Evolutionary conservation across 2,113 vertebrate species (phyloP).

Genomic region (Pelodiscus sinensis): DNA sequence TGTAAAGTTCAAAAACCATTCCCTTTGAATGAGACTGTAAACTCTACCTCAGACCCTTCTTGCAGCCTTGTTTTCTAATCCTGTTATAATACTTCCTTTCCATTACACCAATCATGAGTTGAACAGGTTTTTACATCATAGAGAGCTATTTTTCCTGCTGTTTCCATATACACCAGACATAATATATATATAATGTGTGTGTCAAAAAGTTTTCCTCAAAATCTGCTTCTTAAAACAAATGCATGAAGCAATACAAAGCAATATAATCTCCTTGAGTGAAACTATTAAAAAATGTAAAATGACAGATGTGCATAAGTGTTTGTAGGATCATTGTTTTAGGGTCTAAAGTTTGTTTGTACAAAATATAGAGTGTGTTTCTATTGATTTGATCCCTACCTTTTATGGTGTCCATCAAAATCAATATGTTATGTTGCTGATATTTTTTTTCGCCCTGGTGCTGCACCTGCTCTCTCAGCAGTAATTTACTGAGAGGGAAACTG

Average conservation of each 20-base stretch:
- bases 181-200: neutral
- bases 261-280: neutral
- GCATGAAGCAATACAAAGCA: neutral
- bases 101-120: neutral
- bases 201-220: neutral
- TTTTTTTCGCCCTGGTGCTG: neutral
- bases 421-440: neutral
- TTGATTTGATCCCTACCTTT: neutral
- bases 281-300: neutral
- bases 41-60: neutral
- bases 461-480: neutral
- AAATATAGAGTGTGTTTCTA: neutral
- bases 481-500: neutral
- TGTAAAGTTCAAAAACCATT: neutral
- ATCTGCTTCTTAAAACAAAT: neutral
- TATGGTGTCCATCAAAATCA: neutral
- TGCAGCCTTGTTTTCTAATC: slow-evolving; percentile 12
- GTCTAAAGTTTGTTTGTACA: neutral
- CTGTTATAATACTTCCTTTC: neutral
- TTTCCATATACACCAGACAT: neutral
- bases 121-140: neutral
- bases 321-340: neutral
- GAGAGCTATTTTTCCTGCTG: neutral
- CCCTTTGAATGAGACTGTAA: slow-evolving; percentile 1
- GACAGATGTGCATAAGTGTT: neutral